phyloP scores from a whole-genome alignment of 2,113 vertebrate genomes.

The Cryptomyrus ogoouensis region DNA sequence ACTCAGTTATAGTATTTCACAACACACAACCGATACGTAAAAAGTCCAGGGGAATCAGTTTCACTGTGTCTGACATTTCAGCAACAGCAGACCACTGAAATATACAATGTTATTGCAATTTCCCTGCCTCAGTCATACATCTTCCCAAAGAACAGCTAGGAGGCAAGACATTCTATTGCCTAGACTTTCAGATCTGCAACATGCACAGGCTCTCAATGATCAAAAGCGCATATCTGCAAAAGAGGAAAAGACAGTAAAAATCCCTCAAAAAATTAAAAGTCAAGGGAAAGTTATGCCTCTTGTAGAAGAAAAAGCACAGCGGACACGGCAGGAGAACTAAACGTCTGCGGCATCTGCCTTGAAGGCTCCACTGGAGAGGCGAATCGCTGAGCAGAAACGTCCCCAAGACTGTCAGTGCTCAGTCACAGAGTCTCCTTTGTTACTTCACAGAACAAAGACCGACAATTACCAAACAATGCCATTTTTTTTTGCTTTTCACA shows the following conservation, averaged over 20 bases:
- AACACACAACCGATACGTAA: background rate
- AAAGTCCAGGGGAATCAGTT: background rate
- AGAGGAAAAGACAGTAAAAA: background rate
- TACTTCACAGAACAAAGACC: slow-evolving; percentile 3
- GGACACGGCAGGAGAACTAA: background rate
- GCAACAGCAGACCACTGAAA: background rate
- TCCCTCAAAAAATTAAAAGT: background rate
- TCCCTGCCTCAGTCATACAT: background rate
- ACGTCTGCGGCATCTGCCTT: background rate
- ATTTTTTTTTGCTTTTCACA: background rate
- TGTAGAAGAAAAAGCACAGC: background rate
- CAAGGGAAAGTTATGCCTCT: background rate
- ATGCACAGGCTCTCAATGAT: background rate
- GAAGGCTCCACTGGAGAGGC: background rate
- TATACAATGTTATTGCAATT: background rate
- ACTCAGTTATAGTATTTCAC: background rate
- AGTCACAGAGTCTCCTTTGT: background rate
- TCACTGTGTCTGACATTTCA: background rate
- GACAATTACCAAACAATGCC: background rate
- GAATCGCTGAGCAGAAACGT: background rate
- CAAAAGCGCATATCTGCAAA: background rate
- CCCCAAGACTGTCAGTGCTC: background rate
- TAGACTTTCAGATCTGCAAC: background rate
- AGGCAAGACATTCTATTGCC: background rate
- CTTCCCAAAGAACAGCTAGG: background rate